Conservation (phyloP, 2,113 vertebrate species). For the Hippocampus mohnikei region DNA sequence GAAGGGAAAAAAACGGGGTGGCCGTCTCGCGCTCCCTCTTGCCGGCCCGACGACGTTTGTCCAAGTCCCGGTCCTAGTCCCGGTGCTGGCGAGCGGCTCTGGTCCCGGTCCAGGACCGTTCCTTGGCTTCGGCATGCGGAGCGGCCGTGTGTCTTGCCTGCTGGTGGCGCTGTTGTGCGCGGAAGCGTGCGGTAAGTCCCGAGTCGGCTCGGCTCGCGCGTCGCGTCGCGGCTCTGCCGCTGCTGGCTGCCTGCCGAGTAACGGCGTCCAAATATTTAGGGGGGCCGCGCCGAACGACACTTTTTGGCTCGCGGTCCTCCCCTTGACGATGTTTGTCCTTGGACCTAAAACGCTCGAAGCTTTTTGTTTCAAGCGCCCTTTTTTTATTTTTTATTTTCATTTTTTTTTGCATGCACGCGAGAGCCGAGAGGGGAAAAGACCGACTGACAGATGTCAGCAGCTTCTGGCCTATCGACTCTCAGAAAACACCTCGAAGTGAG, state of each 20-base stretch:
- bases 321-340: neutral
- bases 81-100: neutral
- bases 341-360: too few species aligned
- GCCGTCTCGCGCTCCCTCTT: neutral
- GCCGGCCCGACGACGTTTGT: neutral
- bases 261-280: neutral
- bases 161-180: constrained; percentile 70
- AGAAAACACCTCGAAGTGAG: too few species aligned
- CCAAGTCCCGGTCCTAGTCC: neutral
- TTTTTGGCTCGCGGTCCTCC: neutral
- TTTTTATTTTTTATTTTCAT: too few species aligned
- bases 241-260: neutral
- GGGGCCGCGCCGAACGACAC: too few species aligned
- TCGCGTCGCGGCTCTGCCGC: too few species aligned
- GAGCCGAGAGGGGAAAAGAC: neutral
- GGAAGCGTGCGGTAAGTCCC: constrained; percentile 61
- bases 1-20: neutral
- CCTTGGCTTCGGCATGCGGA: constrained; percentile 73
- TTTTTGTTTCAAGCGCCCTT: too few species aligned
- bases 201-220: neutral
- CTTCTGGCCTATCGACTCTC: neutral
- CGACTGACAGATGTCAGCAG: neutral
- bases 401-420: too few species aligned
- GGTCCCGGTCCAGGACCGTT: constrained; percentile 1
- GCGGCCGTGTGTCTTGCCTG: constrained; percentile 49